Evolutionary conservation across 2,797 vertebrate genomes (phyloP).

Genomic region (Anomalospiza imberbis): DNA sequence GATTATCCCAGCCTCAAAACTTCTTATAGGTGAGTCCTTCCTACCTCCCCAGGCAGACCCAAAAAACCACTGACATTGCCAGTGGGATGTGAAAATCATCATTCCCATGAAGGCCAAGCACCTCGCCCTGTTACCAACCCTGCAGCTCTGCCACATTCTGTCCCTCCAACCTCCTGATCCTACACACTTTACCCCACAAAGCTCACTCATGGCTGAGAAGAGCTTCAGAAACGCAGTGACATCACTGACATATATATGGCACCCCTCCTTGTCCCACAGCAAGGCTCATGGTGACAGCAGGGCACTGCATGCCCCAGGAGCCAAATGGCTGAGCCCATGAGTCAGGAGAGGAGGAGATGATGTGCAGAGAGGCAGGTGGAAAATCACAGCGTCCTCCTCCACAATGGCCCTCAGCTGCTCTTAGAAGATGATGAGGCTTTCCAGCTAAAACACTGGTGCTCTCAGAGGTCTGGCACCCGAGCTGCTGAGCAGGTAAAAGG

Average conservation of each 20-base stretch:
- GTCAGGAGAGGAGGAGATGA: neutral
- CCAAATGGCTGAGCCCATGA: neutral
- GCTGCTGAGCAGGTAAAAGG: neutral
- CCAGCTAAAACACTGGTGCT: neutral
- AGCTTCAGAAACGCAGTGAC: neutral
- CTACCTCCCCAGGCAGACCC: neutral
- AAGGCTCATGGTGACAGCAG: neutral
- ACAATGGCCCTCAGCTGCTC: neutral
- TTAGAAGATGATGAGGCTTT: neutral
- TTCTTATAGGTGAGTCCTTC: neutral
- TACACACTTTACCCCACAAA: neutral
- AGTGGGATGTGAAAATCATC: fast-evolving
- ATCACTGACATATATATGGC: neutral
- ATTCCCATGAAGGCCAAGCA: neutral
- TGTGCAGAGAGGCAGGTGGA: neutral
- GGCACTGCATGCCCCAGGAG: neutral
- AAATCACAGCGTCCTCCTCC: neutral
- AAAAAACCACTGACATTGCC: neutral
- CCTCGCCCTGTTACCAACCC: neutral
- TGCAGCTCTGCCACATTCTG: neutral
- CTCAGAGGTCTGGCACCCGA: neutral
- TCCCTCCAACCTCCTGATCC: neutral
- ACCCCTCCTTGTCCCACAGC: neutral
- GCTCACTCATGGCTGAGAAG: neutral
- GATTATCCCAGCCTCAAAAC: neutral